Conservation (phyloP, 2,888 invertebrate species). For the Podabrus alpinus region DNA sequence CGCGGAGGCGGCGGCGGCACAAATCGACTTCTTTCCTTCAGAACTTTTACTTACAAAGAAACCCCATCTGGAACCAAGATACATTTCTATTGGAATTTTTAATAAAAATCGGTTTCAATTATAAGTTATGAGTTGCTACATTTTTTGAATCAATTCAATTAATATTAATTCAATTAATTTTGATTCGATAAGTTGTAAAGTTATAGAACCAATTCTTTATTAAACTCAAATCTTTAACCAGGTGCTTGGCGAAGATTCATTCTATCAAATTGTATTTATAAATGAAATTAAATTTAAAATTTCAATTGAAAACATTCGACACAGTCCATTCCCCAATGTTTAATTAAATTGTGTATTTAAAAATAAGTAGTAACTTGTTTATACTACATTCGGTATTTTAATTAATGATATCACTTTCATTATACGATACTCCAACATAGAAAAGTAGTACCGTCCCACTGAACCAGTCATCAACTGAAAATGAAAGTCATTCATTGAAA, state of each 20-base stretch:
- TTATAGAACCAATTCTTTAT: background rate
- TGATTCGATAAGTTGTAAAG: background rate
- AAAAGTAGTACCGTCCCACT: constrained; percentile 37
- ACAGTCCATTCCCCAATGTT: background rate
- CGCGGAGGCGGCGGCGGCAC: too few species aligned
- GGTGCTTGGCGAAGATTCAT: background rate
- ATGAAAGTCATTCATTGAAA: constrained; percentile 34
- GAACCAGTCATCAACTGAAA: constrained; percentile 40
- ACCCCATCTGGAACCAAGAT: background rate
- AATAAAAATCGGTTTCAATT: background rate
- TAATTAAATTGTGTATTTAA: background rate
- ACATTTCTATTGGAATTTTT: background rate
- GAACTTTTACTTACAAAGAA: background rate
- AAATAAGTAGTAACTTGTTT: background rate
- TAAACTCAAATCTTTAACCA: background rate
- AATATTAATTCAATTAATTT: background rate
- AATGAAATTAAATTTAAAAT: background rate
- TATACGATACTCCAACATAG: constrained; percentile 30
- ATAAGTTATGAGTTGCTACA: background rate
- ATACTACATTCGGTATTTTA: constrained; percentile 2
- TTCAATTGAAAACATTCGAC: background rate
- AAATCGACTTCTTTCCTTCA: background rate
- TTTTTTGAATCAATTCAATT: background rate
- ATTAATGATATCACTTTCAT: constrained; percentile 25
- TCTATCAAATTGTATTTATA: background rate